Conservation (phyloP, 2,797 vertebrate genomes). For the Anniella stebbinsi region DNA sequence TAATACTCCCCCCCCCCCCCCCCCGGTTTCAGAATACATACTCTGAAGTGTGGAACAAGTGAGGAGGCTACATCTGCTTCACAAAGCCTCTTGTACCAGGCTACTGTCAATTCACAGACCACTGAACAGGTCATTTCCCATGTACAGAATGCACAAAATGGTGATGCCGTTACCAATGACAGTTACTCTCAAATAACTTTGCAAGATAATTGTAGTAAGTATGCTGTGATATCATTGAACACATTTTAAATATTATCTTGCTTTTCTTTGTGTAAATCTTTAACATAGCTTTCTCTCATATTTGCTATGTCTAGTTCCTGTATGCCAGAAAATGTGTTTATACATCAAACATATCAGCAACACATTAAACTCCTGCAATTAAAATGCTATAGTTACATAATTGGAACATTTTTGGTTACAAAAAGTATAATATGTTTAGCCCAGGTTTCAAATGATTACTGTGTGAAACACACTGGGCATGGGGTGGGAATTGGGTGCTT, state of each 20-base stretch:
- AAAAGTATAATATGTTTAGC: background rate
- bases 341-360: background rate
- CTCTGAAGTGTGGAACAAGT: constrained; percentile 12
- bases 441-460: background rate
- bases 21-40: constrained; percentile 21
- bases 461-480: too few relatives aligned
- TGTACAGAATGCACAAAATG: background rate
- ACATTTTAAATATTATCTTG: background rate
- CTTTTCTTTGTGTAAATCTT: background rate
- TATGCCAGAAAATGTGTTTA: background rate
- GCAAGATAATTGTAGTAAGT: constrained; percentile 58
- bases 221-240: background rate
- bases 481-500: too few relatives aligned
- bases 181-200: background rate
- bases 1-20: background rate
- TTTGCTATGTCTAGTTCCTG: rapidly evolving
- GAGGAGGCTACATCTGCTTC: constrained; percentile 18
- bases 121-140: background rate
- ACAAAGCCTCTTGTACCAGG: background rate
- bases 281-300: background rate
- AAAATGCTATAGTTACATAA: background rate
- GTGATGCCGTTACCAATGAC: background rate
- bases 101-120: background rate
- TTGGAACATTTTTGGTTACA: background rate
- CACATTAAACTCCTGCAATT: background rate